Base-by-base conservation (phyloP, 2,113 vertebrate species). In the Ascaphus truei region DNA sequence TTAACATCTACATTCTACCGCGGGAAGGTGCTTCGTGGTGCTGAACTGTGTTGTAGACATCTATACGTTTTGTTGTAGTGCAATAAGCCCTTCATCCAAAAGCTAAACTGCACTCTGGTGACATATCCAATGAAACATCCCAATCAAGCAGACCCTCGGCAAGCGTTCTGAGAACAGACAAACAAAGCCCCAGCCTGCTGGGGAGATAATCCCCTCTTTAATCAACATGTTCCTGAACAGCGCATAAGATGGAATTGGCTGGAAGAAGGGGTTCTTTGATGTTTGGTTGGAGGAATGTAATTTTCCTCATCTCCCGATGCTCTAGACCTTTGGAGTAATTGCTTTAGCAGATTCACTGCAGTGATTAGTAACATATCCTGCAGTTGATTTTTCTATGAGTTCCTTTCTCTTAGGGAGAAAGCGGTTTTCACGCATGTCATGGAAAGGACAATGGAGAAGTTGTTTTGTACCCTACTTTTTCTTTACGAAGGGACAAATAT, bases 181-280 rank as follows among this genome's bases (percentile, higher is more conserved):
- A 33, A 80, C n/a, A n/a, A n/a, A n/a, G n/a, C 26, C 27, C 16
- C 34, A 76, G 80, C 75, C 82, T 52, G 78, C 80, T 75, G 45
- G 84, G 80, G 82, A 88, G 79, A 83, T 87, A 89, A 90, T 89
- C 82, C 73, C n/a, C 72, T 71, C 73, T 86, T 84, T 85, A 83
- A 85, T 84, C 79, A 84, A 78, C 57, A 77, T 77, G 75, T 36
- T 80, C 77, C 83, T 76, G 74, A 77, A 71, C 8, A 4, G 26
- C 29, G 2, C 23, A n/a, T 68, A 79, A 75, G 83, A 84, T 79
- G 83, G 76, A 68, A 76, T 31, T 68, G 76, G 72, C 1, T 0
- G 60, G 71, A 84, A 76, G 67, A 84, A 76, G 25, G 66, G 13
- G 0, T 48, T 76, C 82, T 89, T 85, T 85, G 82, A 84, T 86